Percentiles rank a stretch among this genome's conserved stretches.
These are phyloP conservation scores for Galeopterus variegatus DNA, from an alignment of 2,113 vertebrate species.

Conservation along the genomic window DNA sequence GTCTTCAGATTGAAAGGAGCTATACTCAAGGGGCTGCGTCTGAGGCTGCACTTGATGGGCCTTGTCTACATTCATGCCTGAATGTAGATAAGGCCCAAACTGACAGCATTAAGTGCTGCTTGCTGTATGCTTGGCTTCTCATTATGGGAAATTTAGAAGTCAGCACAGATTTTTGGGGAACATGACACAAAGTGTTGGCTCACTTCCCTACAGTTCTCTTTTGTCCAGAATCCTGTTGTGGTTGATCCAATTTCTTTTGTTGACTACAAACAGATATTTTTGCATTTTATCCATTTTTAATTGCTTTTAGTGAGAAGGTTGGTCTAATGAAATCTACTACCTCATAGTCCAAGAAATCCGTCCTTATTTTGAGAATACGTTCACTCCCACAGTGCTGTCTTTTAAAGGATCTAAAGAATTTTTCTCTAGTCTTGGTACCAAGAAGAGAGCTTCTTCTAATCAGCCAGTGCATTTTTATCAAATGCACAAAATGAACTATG, in stretches of 20 bases:
- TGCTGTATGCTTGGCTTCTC: neutral
- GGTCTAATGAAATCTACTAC: neutral
- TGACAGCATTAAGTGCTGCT: neutral
- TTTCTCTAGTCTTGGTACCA: neutral
- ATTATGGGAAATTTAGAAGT: constrained; percentile 1
- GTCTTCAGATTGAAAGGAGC: neutral
- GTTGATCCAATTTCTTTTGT: neutral
- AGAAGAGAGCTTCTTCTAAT: constrained; percentile 14
- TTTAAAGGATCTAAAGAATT: neutral
- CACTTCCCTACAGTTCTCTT: constrained; percentile 19
- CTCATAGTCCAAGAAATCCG: neutral
- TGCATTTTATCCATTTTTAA: constrained; percentile 6
- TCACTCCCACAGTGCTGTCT: neutral
- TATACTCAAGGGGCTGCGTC: neutral
- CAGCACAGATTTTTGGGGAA: constrained; percentile 11
- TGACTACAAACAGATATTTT: neutral
- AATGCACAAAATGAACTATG: neutral
- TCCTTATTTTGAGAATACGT: constrained; percentile 11
- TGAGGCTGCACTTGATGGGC: neutral
- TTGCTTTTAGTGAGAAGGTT: neutral
- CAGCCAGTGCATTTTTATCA: constrained; percentile 17
- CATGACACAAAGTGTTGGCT: neutral
- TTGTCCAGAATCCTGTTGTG: constrained; percentile 27
- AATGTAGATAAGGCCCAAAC: neutral
- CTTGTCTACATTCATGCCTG: neutral